These are phyloP conservation scores for Eublepharis macularius DNA, from an alignment of 2,113 vertebrate genomes.

Conservation along the genomic window DNA sequence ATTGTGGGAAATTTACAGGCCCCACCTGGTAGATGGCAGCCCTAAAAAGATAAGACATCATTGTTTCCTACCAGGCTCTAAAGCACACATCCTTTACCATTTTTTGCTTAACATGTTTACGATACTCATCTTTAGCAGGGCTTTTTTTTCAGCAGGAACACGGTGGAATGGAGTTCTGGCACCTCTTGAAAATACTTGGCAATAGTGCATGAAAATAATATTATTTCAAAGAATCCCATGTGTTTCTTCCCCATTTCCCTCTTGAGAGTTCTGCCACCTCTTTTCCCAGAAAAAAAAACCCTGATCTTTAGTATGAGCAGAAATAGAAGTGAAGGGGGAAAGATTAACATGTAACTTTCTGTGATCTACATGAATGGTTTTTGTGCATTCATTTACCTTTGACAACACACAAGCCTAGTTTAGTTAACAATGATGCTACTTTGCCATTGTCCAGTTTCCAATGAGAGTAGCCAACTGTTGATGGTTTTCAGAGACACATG, in stretches of 20 bases:
- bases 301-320: not conserved
- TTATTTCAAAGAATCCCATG: too few species aligned
- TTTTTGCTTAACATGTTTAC: not conserved
- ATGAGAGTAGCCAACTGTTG: not conserved
- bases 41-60: not conserved
- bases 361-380: not conserved
- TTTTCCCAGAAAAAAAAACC: too few species aligned
- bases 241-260: too few species aligned
- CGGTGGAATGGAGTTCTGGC: too few species aligned
- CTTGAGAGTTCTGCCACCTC: too few species aligned
- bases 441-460: not conserved
- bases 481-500: not conserved
- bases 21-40: too few species aligned
- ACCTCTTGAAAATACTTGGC: too few species aligned
- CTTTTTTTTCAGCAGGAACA: too few species aligned
- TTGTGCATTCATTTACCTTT: not conserved
- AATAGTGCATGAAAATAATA: too few species aligned
- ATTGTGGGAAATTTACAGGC: too few species aligned
- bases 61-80: not conserved
- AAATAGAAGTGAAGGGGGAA: not conserved
- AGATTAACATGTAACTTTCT: not conserved
- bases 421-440: rapidly evolving
- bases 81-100: not conserved
- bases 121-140: not conserved
- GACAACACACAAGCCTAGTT: not conserved